Conservation (phyloP, 2,888 invertebrate species). For the Chromoteleia sp. region DNA sequence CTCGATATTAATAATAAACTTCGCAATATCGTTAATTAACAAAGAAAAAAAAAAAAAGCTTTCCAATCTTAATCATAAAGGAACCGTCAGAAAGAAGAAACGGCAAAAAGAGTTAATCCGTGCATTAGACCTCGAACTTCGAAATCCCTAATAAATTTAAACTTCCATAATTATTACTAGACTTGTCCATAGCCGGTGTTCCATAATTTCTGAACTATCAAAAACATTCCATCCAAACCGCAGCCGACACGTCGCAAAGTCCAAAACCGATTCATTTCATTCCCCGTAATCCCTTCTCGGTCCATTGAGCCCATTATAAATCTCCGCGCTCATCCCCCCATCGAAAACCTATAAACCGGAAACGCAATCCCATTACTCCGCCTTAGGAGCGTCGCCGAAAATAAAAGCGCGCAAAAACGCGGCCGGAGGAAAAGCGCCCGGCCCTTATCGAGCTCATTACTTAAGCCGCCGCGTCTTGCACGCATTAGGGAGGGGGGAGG, state of each 20-base stretch:
- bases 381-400: conserved; percentile 37
- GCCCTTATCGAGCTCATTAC: conserved; percentile 45
- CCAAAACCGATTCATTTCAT: conserved; percentile 54
- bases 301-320: conserved; percentile 60
- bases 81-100: too few species aligned
- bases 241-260: conserved; percentile 38
- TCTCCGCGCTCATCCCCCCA: conserved; percentile 42
- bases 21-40: too few species aligned
- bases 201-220: conserved; percentile 54
- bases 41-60: too few species aligned
- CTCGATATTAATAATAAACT: too few species aligned
- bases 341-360: conserved; percentile 62
- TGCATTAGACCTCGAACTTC: not conserved
- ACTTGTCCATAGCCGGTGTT: not conserved
- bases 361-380: conserved; percentile 49
- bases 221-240: conserved; percentile 54
- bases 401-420: conserved; percentile 7
- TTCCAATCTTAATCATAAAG: too few species aligned
- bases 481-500: conserved; percentile 21
- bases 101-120: not conserved
- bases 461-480: conserved; percentile 34
- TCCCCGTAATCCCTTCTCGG: conserved; percentile 52
- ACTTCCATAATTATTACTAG: conserved; percentile 33
- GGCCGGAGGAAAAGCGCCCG: not conserved
- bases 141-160: conserved; percentile 21